A percentile compares a stretch with the other conserved stretches of the same genome.
Evolutionary conservation across 2,797 vertebrate species (phyloP).

Genomic region (Sorex maritimensis): DNA sequence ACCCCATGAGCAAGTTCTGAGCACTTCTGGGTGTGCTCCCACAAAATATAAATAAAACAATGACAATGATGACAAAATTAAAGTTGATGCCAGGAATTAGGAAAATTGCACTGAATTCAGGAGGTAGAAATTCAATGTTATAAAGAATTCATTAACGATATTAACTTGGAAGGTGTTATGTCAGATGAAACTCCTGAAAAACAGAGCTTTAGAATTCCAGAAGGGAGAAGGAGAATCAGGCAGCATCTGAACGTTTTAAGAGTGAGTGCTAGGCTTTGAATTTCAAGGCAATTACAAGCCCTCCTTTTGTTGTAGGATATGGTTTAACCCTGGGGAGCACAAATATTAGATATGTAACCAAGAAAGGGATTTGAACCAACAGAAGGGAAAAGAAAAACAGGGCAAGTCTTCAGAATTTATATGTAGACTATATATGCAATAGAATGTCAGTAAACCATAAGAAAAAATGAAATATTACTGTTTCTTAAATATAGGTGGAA

Average conservation of each 20-base stretch:
- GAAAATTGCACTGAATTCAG: neutral
- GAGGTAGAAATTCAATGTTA: neutral
- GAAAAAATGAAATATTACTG: no score
- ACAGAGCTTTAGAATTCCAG: neutral
- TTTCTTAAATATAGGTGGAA: no score
- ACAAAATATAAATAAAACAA: no score
- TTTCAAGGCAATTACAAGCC: neutral
- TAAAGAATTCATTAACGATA: neutral
- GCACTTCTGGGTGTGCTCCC: no score
- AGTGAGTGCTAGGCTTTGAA: neutral
- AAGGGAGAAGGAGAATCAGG: neutral
- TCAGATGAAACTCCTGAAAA: neutral
- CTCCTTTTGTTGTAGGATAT: neutral
- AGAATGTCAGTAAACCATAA: no score
- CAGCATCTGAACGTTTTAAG: neutral
- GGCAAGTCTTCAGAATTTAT: neutral
- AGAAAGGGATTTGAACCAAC: conserved; percentile 57
- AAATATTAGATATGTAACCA: conserved; percentile 51
- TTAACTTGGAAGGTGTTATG: neutral
- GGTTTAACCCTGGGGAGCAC: neutral
- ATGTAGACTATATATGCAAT: no score
- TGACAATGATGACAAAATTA: neutral
- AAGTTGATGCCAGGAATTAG: neutral
- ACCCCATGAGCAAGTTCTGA: no score
- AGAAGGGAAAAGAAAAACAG: neutral